These are phyloP conservation scores for Archaeoteleia sp. DNA, from an alignment of 2,888 invertebrate genomes.

Conservation along the genomic window DNA sequence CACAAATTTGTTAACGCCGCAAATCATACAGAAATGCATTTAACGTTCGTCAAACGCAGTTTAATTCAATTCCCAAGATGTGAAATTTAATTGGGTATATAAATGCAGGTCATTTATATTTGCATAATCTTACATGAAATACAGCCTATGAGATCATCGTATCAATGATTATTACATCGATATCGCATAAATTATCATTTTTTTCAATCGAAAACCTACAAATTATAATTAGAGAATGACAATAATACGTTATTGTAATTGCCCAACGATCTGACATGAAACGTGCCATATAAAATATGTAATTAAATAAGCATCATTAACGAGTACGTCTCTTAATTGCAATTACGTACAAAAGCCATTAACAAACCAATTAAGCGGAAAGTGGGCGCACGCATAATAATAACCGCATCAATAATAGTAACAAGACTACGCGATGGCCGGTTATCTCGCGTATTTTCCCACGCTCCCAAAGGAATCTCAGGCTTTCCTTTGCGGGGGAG, in stretches of 20 bases:
- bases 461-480: conserved; percentile 50
- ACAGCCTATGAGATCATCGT: too few relatives aligned
- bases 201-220: too few relatives aligned
- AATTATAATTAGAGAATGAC: too few relatives aligned
- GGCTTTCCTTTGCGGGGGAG: conserved; percentile 38
- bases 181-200: too few relatives aligned
- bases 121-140: too few relatives aligned
- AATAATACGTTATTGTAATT: not conserved
- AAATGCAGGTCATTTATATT: too few relatives aligned
- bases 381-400: conserved; percentile 45
- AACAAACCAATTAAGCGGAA: conserved; percentile 47
- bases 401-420: conserved; percentile 43
- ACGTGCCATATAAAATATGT: conserved; percentile 11
- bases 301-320: conserved; percentile 29
- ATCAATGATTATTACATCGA: too few relatives aligned
- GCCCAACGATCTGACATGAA: conserved; percentile 2
- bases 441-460: conserved; percentile 49
- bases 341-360: conserved; percentile 45
- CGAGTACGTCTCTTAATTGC: conserved; percentile 35
- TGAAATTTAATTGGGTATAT: too few relatives aligned
- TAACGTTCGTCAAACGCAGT: too few relatives aligned
- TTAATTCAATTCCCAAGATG: too few relatives aligned
- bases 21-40: too few relatives aligned
- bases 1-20: too few relatives aligned
- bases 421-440: conserved; percentile 33